Base-by-base conservation (phyloP, 2,888 invertebrate species). In the Barypeithes pellucidus region DNA sequence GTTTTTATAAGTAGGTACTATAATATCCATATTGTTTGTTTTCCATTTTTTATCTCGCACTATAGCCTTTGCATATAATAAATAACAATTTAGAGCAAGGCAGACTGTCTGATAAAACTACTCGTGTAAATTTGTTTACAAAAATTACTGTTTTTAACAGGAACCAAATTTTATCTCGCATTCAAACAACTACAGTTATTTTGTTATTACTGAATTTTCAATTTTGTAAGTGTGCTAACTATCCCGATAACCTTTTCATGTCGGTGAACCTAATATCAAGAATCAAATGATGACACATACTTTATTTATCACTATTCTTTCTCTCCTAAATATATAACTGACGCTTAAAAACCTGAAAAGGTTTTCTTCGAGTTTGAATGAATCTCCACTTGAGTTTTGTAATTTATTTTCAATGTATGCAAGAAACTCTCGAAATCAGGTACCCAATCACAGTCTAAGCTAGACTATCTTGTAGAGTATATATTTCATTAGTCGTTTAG, bases 171-270 rank as follows among this genome's bases (percentile, higher is more conserved):
- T 47, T 47, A 20, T 47, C 47, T 47, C 20, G 18, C 20, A 47
- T 47, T 20, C 18, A 9, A 11, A 47, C 12, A 33, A 8, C 33
- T 4, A 5, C 33, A 4, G n/a, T 43, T n/a, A 5, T 2, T 11
- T 11, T 8, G n/a, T 11, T 18, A 47, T 47, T 50, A 50, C 50
- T n/a, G 24, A 20, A 50, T 11, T 11, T 24, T 20, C 0, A 50
- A 5, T 50, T 50, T 50, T 50, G n/a, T 43, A 43, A 16, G 16
- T 50, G 22, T 47, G 47, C 20, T 20, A 47, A 47, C 24, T 24
- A 50, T 22, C 0, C 3, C 12, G 50, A 50, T 50, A 50, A 50
- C 50, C 50, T 50, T 50, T 50, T n/a, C 22, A 3, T 24, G 50
- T n/a, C n/a, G 50, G 16, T 50, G 22, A 50, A 12, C 50, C n/a